phyloP scores from a whole-genome alignment of 2,113 vertebrate species.

The Scomber scombrus region DNA sequence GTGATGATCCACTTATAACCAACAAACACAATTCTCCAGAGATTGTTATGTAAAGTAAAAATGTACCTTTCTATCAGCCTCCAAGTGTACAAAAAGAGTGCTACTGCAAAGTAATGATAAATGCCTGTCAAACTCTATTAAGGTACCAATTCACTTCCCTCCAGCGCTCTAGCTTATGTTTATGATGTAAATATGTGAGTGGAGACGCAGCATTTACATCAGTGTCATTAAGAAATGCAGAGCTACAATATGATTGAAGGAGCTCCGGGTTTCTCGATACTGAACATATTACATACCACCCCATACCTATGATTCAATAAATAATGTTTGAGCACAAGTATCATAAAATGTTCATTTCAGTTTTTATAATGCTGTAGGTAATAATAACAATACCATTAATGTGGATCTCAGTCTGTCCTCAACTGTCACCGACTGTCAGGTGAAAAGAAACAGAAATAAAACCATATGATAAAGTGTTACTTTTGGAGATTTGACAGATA shows the following conservation, averaged over 20 bases:
- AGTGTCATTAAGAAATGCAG: slow-evolving; percentile 60
- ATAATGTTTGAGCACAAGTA: slow-evolving; percentile 6
- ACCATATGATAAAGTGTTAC: slow-evolving; percentile 60
- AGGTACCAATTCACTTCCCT: slow-evolving; percentile 60
- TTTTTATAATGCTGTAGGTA: slow-evolving; percentile 39
- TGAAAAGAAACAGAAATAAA: slow-evolving; percentile 46
- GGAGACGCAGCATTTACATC: slow-evolving; percentile 44
- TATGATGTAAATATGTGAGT: slow-evolving; percentile 62
- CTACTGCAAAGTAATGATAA: slow-evolving; percentile 37
- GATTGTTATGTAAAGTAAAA: slow-evolving; percentile 26
- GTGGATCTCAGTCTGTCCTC: slow-evolving; percentile 5
- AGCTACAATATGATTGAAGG: slow-evolving; percentile 34
- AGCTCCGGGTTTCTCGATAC: slow-evolving; percentile 1
- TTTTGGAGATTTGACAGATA: slow-evolving; percentile 72
- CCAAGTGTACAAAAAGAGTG: slow-evolving; percentile 4
- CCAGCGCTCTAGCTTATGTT: slow-evolving; percentile 59
- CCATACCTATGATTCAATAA: slow-evolving; percentile 20
- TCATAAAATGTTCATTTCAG: slow-evolving; percentile 40
- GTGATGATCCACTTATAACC: slow-evolving; percentile 9
- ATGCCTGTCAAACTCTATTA: slow-evolving; percentile 61
- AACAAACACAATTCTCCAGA: slow-evolving; percentile 18
- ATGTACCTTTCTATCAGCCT: neutral
- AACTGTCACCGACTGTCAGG: slow-evolving; percentile 19
- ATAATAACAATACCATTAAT: slow-evolving; percentile 35
- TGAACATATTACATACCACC: slow-evolving; percentile 3